phyloP scores from a whole-genome alignment of 1,140 invertebrate genomes.

The Drosophila dunni region DNA sequence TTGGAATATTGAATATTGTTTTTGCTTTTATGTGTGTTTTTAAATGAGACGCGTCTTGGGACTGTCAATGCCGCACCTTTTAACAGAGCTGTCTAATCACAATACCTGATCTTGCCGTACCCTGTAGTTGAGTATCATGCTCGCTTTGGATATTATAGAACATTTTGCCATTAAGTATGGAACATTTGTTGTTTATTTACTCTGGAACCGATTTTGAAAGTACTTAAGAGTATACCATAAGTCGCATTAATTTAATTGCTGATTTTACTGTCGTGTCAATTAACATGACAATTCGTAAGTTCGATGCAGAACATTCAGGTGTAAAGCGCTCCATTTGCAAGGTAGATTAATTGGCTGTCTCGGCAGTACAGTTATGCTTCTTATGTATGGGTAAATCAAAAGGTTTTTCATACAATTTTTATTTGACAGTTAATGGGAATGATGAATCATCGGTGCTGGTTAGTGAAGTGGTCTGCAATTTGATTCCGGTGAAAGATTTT shows the following conservation, averaged over 20 bases:
- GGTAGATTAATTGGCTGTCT: slow-evolving; percentile 37
- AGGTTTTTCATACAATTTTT: not conserved
- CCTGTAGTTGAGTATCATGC: slow-evolving; percentile 6
- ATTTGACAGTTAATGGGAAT: slow-evolving; percentile 15
- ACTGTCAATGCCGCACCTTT: slow-evolving; percentile 54
- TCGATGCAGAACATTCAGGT: slow-evolving; percentile 46
- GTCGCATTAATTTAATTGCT: not conserved
- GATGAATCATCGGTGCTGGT: slow-evolving; percentile 51
- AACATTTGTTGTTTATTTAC: no score
- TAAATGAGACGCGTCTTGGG: slow-evolving; percentile 25
- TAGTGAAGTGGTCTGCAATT: slow-evolving; percentile 9
- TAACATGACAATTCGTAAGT: slow-evolving; percentile 51
- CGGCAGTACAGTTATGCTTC: slow-evolving; percentile 38
- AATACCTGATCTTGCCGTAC: slow-evolving; percentile 25
- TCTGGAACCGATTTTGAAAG: no score
- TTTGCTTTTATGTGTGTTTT: slow-evolving; percentile 7
- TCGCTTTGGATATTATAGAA: not conserved
- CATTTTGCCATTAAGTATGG: not conserved
- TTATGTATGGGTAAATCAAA: slow-evolving; percentile 4
- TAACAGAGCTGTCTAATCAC: slow-evolving; percentile 13
- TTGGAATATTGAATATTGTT: slow-evolving; percentile 47
- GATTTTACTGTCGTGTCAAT: slow-evolving; percentile 44
- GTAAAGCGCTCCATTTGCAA: slow-evolving; percentile 40
- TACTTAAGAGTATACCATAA: not conserved
- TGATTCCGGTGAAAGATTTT: slow-evolving; percentile 71